A percentile compares a stretch with the other conserved stretches of the same genome.
Conservation (phyloP, 2,113 vertebrate species). For the Phrynocephalus versicolor region DNA sequence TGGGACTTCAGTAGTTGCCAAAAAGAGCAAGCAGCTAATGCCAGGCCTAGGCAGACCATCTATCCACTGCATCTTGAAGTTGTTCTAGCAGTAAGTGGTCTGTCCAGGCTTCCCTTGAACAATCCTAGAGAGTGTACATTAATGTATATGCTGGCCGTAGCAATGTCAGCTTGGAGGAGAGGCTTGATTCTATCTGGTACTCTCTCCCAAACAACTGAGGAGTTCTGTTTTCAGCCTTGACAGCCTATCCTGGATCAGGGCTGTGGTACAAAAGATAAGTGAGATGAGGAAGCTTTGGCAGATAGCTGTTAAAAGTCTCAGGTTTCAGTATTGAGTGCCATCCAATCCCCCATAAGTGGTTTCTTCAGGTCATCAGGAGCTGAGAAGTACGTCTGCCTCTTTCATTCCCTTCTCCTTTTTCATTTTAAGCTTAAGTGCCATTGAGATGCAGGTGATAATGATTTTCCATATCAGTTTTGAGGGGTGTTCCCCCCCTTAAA, state of each 20-base stretch:
- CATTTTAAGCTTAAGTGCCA: slow-evolving; percentile 40
- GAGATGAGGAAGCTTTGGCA: slow-evolving; percentile 5
- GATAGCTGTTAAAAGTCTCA: slow-evolving; percentile 38
- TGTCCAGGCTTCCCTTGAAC: not conserved
- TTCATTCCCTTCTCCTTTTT: slow-evolving; percentile 36
- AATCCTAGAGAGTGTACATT: too few relatives aligned
- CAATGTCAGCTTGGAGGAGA: not conserved
- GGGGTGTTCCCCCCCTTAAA: not conserved
- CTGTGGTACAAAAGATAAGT: not conserved
- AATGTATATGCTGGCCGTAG: not conserved
- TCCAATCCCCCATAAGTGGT: slow-evolving; percentile 40
- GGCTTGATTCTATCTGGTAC: not conserved
- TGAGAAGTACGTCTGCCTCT: slow-evolving; percentile 48
- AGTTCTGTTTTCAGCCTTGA: not conserved
- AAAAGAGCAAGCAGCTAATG: not conserved
- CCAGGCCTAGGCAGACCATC: not conserved
- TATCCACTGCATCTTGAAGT: not conserved
- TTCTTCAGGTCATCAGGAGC: slow-evolving; percentile 49
- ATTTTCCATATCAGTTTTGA: slow-evolving; percentile 26
- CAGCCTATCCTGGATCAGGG: not conserved
- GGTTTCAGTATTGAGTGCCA: slow-evolving; percentile 41
- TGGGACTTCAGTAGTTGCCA: not conserved
- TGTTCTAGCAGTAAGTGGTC: too few relatives aligned
- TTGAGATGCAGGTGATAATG: slow-evolving; percentile 28
- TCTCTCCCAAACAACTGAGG: not conserved